Base-by-base conservation (phyloP, 2,888 invertebrate genomes). In the Tricholauxania praeusta region DNA sequence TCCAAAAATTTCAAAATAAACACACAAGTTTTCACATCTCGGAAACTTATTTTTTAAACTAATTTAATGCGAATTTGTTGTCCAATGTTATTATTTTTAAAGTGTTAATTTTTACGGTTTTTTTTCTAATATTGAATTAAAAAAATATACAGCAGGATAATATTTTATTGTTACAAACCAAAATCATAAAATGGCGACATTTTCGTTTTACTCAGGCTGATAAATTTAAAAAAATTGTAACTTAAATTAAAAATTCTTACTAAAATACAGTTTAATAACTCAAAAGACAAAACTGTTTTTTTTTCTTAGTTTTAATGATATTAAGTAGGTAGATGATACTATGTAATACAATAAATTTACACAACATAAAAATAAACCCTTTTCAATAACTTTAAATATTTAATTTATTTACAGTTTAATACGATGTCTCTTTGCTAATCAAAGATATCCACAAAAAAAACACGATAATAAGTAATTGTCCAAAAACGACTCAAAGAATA, bases 391-490 rank as follows among this genome's bases (percentile, higher is more conserved):
- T 39, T 39, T 39, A 7, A 28, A 17, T 81, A 60, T 76, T 67
- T 66, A 63, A 59, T 76, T 72, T 74, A 53, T 72, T 81, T 82
- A 3, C 79, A 85, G 86, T 82, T 84, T 79, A 82, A 82, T 82
- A 79, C 79, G 81, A 84, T 80, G 80, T 81, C 77, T 79, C 79
- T 83, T 80, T 82, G 81, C 81, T 80, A 82, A 82, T 84, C 85
- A 80, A 85, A 84, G 83, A 81, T 84, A 82, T 81, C 81, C 80
- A 68, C 57, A 53, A 59, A n/a, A 68, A 76, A 74, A 76, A 73
- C 74, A 80, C 77, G 72, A 71, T 74, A 78, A 78, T 28, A 65
- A 75, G 77, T 73, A 75, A 77, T 78, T 74, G 77, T 77, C 69
- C 78, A 78, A 78, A 77, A 77, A 74, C 75, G 76, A 69, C 15